Base-by-base conservation (phyloP, 2,797 vertebrate genomes). In the Sebastes aleutianus region DNA sequence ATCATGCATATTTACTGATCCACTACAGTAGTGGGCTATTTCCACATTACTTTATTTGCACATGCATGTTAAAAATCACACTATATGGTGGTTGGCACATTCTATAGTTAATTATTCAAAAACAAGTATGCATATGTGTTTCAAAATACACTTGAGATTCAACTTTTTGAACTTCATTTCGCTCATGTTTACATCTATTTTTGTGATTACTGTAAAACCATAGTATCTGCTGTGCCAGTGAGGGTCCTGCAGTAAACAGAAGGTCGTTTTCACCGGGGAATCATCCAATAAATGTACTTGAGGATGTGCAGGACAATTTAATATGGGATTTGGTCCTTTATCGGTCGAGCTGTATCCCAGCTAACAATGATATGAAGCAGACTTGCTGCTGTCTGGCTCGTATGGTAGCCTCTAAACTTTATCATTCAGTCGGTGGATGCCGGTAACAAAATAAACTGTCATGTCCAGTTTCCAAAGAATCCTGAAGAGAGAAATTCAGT, bases 381-480 rank as follows among this genome's bases (percentile, higher is more conserved):
- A 12, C 27, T 34, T 63, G 24, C 22, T 16, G 20, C 66, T 53
- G 68, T 56, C 74, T 67, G 66, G 14, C 71, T 76, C 18, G 26
- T 31, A 18, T 16, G 12, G 18, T 16, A 31, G 67, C 65, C 22
- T 74, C 36, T 76, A 74, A 58, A 66, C 62, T 58, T 62, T 12
- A 84, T 86, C 77, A 78, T 81, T 63, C 61, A 80, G 74, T 85
- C 71, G 36, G 61, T 4, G 62, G 73, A 71, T 72, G 57, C 61
- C 13, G 6, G 22, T 62, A 74, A 74, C 78, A 76, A 59, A 76
- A 88, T 74, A 83, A 85, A 82, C 65, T 85, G 81, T 80, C 81
- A 82, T 80, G 71, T 88, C 80, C 69, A 80, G 76, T 84, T 87
- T 87, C 26, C 27, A 9, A 53, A 64, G 22, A 53, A 70, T 53